Base-by-base conservation (phyloP, 2,113 vertebrate species). In the Zosterops pallidus region DNA sequence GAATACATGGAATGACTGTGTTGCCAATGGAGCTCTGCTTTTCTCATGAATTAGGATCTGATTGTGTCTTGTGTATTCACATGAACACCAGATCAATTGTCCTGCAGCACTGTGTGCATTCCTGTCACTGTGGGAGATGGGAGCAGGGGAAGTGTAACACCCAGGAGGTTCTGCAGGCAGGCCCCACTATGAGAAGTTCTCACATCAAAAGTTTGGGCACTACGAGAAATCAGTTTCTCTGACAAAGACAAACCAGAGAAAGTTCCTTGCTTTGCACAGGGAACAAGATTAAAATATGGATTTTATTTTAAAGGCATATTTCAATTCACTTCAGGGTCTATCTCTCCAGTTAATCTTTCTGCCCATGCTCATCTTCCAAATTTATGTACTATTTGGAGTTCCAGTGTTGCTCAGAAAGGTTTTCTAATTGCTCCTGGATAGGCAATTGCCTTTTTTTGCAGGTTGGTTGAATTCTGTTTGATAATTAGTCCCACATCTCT, bases 401-500 rank as follows among this genome's bases (percentile, higher is more conserved):
- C 98, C 98, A 98, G 94, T 98, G 98, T 42, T 98, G 92, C 57
- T 98, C 88, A 50, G 98, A 99, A 25, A 98, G 93, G 0, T 20
- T 94, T 67, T 86, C 95, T 46, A 98, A 94, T 95, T 98, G 97
- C 56, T 96, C 78, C 82, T 98, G 97, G 39, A 97, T 94, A 4
- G 94, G 46, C 25, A 83, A 33, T 15, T 19, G 63, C 22, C 35
- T 89, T 17, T 78, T 78, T 94, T 33, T 64, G 39, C 19, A 92
- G 5, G 17, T n/a, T 52, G 41, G 86, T 35, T 70, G 90, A 69
- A 69, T 96, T 91, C 95, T 98, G 97, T 86, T 97, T 98, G 84
- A 98, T 89, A 89, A 99, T 97, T 83, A 99, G 85, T 57, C 98
- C 98, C 86, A 99, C 91, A 2, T 98, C 98, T 47, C 98, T 96